Evolutionary conservation across 1,140 invertebrate genomes (phyloP).

Genomic region (Papilio polytes): DNA sequence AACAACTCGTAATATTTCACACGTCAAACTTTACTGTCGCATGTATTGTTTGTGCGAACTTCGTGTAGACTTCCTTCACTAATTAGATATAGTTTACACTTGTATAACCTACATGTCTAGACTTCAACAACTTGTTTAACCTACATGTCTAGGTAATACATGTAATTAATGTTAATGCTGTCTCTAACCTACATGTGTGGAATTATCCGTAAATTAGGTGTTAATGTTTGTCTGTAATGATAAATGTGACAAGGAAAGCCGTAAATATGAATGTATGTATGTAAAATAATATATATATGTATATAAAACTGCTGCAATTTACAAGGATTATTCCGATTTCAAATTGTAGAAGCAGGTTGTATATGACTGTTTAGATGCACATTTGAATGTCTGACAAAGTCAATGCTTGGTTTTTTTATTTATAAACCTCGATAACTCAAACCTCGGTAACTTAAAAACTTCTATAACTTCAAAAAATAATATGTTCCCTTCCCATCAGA

Average conservation of each 20-base stretch:
- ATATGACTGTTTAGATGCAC: too few relatives aligned
- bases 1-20: constrained; percentile 14
- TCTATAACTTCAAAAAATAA: too few relatives aligned
- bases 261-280: too few relatives aligned
- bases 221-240: background rate
- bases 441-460: too few relatives aligned
- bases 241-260: background rate
- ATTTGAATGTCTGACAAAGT: too few relatives aligned
- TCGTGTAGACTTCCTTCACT: background rate
- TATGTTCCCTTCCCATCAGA: too few relatives aligned
- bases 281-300: too few relatives aligned
- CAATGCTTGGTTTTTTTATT: too few relatives aligned
- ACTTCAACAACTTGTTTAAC: constrained; percentile 10
- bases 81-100: constrained; percentile 28
- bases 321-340: too few relatives aligned
- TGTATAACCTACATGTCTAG: background rate
- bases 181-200: background rate
- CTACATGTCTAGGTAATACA: background rate
- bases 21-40: background rate
- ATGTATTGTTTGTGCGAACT: constrained; percentile 3
- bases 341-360: too few relatives aligned
- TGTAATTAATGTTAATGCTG: constrained; percentile 7
- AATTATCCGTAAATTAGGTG: background rate
- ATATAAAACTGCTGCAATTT: too few relatives aligned
- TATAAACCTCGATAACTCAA: too few relatives aligned